A percentile compares a stretch with the other conserved stretches of the same genome.
phyloP scores from a whole-genome alignment of 2,797 vertebrate genomes.

The Otolemur crassicaudatus region DNA sequence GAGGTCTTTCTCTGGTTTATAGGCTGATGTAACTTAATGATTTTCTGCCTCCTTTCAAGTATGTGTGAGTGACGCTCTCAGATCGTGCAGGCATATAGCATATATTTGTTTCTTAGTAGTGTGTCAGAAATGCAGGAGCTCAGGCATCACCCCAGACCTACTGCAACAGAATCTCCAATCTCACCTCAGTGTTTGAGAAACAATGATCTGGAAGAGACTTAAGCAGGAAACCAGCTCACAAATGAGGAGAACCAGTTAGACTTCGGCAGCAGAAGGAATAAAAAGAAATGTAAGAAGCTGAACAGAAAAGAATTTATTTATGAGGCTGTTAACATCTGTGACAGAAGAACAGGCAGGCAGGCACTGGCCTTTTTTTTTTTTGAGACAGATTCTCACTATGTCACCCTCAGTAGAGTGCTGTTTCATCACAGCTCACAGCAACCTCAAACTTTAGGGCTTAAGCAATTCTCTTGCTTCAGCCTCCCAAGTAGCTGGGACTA shows the following conservation, averaged over 20 bases:
- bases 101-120: too few species aligned
- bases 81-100: not conserved
- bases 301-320: not conserved
- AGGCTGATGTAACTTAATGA: not conserved
- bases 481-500: too few species aligned
- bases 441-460: too few species aligned
- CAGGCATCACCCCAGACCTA: not conserved
- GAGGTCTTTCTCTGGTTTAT: not conserved
- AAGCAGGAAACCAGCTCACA: not conserved
- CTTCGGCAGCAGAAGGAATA: not conserved
- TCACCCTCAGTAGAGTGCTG: too few species aligned
- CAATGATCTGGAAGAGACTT: not conserved
- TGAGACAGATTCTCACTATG: too few species aligned
- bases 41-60: not conserved
- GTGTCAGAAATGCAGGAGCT: not conserved
- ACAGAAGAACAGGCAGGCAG: not conserved
- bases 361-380: too few species aligned
- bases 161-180: not conserved
- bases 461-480: too few species aligned
- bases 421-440: too few species aligned
- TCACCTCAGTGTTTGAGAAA: not conserved
- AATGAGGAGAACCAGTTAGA: not conserved
- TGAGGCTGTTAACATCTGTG: not conserved
- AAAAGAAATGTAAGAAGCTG: not conserved
- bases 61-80: not conserved